Conservation (phyloP, 2,113 vertebrate genomes). For the Aptenodytes patagonicus region DNA sequence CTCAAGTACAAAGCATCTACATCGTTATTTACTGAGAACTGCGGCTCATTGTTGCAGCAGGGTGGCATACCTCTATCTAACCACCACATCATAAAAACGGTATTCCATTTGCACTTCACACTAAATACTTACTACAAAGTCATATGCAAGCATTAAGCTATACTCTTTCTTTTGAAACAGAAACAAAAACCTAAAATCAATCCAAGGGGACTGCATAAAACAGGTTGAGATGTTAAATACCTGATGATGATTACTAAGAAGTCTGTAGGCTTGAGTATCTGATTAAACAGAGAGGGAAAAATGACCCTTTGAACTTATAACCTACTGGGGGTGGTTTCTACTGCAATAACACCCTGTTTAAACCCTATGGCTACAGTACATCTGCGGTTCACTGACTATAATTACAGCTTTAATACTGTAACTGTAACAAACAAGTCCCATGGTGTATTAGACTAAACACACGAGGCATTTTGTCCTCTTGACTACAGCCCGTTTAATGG, state of each 20-base stretch:
- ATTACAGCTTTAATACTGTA: constrained; percentile 74
- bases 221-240: constrained; percentile 5
- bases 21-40: background rate
- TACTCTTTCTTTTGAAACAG: background rate
- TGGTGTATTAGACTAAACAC: constrained; percentile 56
- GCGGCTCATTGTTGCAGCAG: background rate
- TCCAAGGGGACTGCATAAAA: background rate
- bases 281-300: constrained; percentile 42
- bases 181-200: background rate
- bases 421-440: constrained; percentile 69
- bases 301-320: constrained; percentile 74
- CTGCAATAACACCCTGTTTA: constrained; percentile 59
- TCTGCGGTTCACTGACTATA: constrained; percentile 74
- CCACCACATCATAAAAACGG: background rate
- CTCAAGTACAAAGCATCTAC: background rate
- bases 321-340: constrained; percentile 66
- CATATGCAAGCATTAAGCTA: background rate
- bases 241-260: constrained; percentile 36
- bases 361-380: constrained; percentile 59
- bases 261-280: background rate
- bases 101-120: background rate
- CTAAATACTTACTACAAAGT: background rate
- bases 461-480: constrained; percentile 60
- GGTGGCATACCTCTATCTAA: background rate
- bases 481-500: constrained; percentile 65